phyloP scores from a whole-genome alignment of 1,140 invertebrate species.

The Sycobia sp. region DNA sequence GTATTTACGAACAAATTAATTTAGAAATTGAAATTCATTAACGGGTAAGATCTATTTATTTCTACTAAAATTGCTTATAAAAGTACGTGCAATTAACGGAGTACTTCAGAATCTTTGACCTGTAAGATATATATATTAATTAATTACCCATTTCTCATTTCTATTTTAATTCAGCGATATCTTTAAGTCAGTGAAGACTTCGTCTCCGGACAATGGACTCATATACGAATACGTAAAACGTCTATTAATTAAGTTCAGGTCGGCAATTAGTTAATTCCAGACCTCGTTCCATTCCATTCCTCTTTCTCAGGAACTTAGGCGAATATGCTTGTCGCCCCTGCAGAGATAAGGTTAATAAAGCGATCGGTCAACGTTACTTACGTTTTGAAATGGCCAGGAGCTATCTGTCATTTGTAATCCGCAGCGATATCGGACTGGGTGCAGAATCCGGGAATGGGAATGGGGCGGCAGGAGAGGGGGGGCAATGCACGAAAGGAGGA shows the following conservation, averaged over 20 bases:
- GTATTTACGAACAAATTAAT: too few relatives aligned
- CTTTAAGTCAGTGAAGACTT: too few relatives aligned
- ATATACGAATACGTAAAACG: not conserved
- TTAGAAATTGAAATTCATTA: too few relatives aligned
- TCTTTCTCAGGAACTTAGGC: not conserved
- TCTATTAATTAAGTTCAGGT: not conserved
- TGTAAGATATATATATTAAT: too few relatives aligned
- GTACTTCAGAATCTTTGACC: too few relatives aligned
- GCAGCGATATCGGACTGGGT: conserved; percentile 1
- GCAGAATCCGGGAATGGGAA: not conserved
- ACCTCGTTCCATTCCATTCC: not conserved
- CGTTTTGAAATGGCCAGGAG: conserved; percentile 1
- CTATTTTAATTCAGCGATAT: too few relatives aligned
- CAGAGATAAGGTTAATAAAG: conserved; percentile 50
- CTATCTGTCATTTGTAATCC: conserved; percentile 36
- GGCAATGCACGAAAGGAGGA: not conserved
- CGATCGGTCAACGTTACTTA: conserved; percentile 48
- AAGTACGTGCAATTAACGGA: too few relatives aligned
- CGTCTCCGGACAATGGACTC: too few relatives aligned
- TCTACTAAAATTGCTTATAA: too few relatives aligned
- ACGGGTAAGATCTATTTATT: too few relatives aligned
- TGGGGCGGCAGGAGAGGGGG: not conserved
- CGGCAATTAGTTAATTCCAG: conserved; percentile 5
- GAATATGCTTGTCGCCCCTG: not conserved
- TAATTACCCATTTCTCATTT: too few relatives aligned